Evolutionary conservation across 2,113 vertebrate species (phyloP), one percentile per base, ranked within the genome.

Genomic region (Entelurus aequoreus): DNA sequence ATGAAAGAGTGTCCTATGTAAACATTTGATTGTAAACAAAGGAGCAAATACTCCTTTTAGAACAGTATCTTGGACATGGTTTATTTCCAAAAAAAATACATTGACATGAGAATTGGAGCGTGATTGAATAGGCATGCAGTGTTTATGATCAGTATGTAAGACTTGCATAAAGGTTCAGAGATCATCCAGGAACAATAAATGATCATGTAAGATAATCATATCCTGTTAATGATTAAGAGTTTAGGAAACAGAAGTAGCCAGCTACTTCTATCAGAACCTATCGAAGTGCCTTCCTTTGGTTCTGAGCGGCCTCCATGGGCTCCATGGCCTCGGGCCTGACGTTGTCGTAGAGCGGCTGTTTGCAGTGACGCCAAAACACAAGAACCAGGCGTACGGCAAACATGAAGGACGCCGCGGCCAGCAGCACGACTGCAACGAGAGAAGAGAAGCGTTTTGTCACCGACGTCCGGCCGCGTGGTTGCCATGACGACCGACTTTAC

Each of bases 361-460:
- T 89, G 51, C 77, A 35, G 57, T 88, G 84, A 55, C 79, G 87
- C 88, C 88, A 89, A 53, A 86, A n/a, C 51, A 90, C 81, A 70
- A 89, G 68, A 62, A 57, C 28, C 36, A 90, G 58, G 51, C 81
- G 68, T 2, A 77, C 11, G 9, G 37, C 60, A 49, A 88, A 87
- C 66, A 91, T 59, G 28, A 48, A 15, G 10, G 40, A 82, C 44
- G 60, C 75, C 15, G 81, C 0, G 11, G 70, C 79, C 69, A 90
- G 61, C 49, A 91, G 75, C 47, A 69, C 81, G 60, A 57, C 88
- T 89, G 6, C 13, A 44, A 46, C 49, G 66, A 58, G 68, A 36
- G 11, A 60, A 69, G 62, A 42, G 10, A 28, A 28, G 28, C 28
- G 28, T 3, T 28, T 28, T 28, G 28, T 28, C 28, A 28, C 28